These are phyloP conservation scores for Calidris pugnax DNA, from an alignment of 2,113 vertebrate species.

Conservation along the genomic window DNA sequence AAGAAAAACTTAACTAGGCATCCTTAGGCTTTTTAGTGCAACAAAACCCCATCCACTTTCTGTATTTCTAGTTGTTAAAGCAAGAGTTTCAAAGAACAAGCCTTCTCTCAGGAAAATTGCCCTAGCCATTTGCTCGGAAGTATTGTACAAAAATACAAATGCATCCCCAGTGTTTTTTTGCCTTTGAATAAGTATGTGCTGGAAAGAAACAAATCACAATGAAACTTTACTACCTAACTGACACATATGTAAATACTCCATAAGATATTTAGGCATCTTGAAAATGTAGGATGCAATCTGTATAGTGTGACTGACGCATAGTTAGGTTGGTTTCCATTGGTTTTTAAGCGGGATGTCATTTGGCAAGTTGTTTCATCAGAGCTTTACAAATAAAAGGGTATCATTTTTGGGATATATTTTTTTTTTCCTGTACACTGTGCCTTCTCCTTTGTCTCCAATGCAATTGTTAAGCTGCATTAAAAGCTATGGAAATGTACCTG, in stretches of 20 bases:
- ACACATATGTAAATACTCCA: slow-evolving; percentile 81
- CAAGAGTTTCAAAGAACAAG: slow-evolving; percentile 87
- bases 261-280: slow-evolving; percentile 69
- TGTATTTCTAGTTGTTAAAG: slow-evolving; percentile 68
- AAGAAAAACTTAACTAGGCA: slow-evolving; percentile 81
- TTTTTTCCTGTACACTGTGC: slow-evolving; percentile 61
- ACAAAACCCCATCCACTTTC: slow-evolving; percentile 69
- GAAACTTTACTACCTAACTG: slow-evolving; percentile 84
- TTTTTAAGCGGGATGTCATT: slow-evolving; percentile 77
- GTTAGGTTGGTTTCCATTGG: slow-evolving; percentile 78
- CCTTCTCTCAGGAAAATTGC: slow-evolving; percentile 84
- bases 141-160: slow-evolving; percentile 77
- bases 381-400: slow-evolving; percentile 85
- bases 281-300: slow-evolving; percentile 74
- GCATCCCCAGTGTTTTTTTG: slow-evolving; percentile 60
- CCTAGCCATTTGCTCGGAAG: slow-evolving; percentile 76
- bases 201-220: slow-evolving; percentile 68
- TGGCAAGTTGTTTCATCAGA: slow-evolving; percentile 80
- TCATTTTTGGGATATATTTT: slow-evolving; percentile 65
- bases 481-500: neutral
- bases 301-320: slow-evolving; percentile 75
- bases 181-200: slow-evolving; percentile 72
- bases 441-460: slow-evolving; percentile 42
- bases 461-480: neutral
- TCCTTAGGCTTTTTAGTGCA: slow-evolving; percentile 71